A percentile compares a stretch with the other conserved stretches of the same genome.
Conservation (phyloP, 2,888 invertebrate species). For the Sclerodermus sp. region DNA sequence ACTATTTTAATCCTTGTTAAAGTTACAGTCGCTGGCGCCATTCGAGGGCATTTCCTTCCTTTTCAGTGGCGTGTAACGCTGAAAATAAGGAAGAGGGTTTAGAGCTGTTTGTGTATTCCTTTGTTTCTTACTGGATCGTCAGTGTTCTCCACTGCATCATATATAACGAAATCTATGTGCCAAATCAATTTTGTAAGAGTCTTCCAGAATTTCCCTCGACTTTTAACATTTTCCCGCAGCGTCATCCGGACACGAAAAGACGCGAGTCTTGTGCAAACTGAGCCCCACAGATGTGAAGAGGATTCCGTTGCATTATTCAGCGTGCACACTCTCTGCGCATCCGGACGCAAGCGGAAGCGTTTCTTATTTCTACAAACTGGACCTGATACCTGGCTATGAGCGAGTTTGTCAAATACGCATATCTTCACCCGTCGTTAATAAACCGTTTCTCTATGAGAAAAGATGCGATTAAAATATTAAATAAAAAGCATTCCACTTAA, state of each 20-base stretch:
- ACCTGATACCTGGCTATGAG: constrained; percentile 6
- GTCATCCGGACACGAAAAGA: constrained; percentile 17
- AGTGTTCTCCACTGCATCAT: not conserved
- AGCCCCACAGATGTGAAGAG: constrained; percentile 6
- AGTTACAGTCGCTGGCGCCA: too few species aligned
- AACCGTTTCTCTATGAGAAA: too few species aligned
- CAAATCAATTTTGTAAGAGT: constrained; percentile 30
- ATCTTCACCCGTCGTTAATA: too few species aligned
- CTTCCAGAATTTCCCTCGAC: constrained; percentile 24
- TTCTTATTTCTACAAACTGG: constrained; percentile 22
- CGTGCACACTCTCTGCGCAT: constrained; percentile 8
- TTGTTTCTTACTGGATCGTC: constrained; percentile 9
- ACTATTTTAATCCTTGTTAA: too few species aligned
- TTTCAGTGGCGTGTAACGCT: not conserved
- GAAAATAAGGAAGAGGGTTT: constrained; percentile 12
- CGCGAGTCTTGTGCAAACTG: not conserved
- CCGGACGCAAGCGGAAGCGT: constrained; percentile 7
- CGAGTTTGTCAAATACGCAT: constrained; percentile 16
- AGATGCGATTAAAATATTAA: too few species aligned
- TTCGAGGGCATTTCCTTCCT: not conserved
- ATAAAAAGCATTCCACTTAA: too few species aligned
- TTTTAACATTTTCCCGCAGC: constrained; percentile 20
- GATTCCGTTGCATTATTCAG: constrained; percentile 27
- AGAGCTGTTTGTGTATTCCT: constrained; percentile 21
- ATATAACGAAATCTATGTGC: constrained; percentile 25